Evolutionary conservation across 1,140 invertebrate species (phyloP).

Genomic region (Eueides isabella): DNA sequence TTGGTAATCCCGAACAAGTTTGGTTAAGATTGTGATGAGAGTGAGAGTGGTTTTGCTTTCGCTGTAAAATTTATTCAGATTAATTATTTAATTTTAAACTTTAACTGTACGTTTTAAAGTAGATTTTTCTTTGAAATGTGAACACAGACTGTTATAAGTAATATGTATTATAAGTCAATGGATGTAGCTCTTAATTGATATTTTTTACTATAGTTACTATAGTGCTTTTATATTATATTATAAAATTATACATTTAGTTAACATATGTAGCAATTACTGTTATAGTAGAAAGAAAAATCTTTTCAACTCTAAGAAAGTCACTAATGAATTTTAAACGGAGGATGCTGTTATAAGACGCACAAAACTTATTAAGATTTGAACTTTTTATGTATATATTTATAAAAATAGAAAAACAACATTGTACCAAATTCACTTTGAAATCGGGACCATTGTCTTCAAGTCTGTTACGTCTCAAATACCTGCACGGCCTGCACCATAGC

Average conservation of each 20-base stretch:
- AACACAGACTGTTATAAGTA: background rate
- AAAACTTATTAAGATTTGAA: no score
- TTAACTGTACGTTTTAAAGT: background rate
- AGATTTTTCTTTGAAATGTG: background rate
- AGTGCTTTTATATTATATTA: background rate
- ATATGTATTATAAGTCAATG: background rate
- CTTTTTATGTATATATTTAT: no score
- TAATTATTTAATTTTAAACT: background rate
- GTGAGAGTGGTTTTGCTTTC: constrained; percentile 36
- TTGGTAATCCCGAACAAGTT: constrained; percentile 25
- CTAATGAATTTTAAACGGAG: no score
- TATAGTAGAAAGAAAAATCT: background rate
- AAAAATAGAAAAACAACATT: background rate
- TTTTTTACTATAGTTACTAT: background rate
- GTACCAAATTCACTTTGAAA: background rate
- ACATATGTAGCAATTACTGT: background rate
- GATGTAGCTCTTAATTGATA: background rate
- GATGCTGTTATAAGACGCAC: no score
- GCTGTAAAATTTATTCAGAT: background rate
- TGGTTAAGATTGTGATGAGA: constrained; percentile 17
- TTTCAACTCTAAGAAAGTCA: no score
- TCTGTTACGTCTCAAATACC: background rate
- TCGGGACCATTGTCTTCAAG: background rate
- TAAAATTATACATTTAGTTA: background rate
- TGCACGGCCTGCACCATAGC: no score